phyloP scores from a whole-genome alignment of 2,888 invertebrate genomes.

The Didymodactylos carnosus region DNA sequence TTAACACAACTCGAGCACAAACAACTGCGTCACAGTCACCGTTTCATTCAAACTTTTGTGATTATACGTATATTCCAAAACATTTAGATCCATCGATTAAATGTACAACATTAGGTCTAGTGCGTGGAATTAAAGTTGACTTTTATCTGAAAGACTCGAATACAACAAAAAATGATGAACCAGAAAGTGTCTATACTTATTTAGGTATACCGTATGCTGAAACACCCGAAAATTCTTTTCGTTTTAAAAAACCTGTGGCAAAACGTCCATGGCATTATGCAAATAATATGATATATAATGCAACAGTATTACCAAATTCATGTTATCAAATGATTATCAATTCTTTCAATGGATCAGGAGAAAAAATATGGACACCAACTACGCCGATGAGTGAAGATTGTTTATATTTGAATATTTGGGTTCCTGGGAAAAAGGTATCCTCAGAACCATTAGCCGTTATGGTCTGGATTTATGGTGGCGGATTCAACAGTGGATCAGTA shows the following conservation, averaged over 20 bases:
- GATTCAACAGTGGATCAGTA: conserved; percentile 62
- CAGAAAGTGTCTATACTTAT: conserved; percentile 21
- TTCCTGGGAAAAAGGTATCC: conserved; percentile 39
- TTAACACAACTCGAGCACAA: too few relatives aligned
- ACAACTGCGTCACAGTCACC: too few relatives aligned
- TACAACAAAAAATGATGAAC: not conserved
- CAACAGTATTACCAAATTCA: conserved; percentile 61
- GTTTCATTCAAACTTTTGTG: too few relatives aligned
- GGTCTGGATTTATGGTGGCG: conserved; percentile 59
- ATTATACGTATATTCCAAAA: too few relatives aligned
- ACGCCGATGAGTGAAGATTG: conserved; percentile 77
- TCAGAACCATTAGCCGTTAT: conserved; percentile 33
- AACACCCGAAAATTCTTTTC: conserved; percentile 44
- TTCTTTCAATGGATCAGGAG: conserved; percentile 47
- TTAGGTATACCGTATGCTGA: conserved; percentile 33
- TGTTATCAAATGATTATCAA: conserved; percentile 49
- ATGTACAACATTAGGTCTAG: not conserved
- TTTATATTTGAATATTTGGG: conserved; percentile 74
- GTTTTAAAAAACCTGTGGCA: conserved; percentile 27
- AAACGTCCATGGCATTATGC: conserved; percentile 13
- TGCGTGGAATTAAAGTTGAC: not conserved
- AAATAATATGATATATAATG: conserved; percentile 38
- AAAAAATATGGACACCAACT: conserved; percentile 86
- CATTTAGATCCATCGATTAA: not conserved
- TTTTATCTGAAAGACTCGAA: not conserved